A percentile compares a stretch with the other conserved stretches of the same genome.
phyloP scores from a whole-genome alignment of 2,888 invertebrate genomes.

The Lamellibrachia columna region DNA sequence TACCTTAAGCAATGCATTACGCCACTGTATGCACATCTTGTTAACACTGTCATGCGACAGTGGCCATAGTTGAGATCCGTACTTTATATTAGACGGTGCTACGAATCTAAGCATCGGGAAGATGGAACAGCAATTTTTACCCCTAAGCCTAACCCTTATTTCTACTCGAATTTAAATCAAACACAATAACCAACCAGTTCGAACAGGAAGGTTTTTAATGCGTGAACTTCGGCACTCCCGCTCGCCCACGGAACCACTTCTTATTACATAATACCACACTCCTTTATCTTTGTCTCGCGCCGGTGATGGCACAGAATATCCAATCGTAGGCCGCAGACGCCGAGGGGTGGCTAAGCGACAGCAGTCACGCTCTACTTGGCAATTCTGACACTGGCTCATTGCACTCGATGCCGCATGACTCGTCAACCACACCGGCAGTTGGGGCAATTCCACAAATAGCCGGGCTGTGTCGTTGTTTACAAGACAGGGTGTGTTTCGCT shows the following conservation, averaged over 20 bases:
- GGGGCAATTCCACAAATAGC: background rate
- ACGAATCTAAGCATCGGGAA: too few species aligned
- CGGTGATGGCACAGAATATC: background rate
- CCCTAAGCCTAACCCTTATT: too few species aligned
- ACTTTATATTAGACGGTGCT: too few species aligned
- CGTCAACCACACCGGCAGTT: background rate
- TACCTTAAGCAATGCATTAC: too few species aligned
- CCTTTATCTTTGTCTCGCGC: background rate
- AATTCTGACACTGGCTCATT: background rate
- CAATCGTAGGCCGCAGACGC: background rate
- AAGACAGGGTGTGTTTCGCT: background rate
- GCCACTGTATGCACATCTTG: too few species aligned
- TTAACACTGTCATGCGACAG: too few species aligned
- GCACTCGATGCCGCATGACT: background rate
- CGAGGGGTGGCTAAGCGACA: background rate
- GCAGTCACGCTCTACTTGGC: background rate
- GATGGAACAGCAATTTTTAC: too few species aligned
- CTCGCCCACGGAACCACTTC: background rate
- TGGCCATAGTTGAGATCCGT: too few species aligned
- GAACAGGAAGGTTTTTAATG: too few species aligned
- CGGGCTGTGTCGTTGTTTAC: background rate
- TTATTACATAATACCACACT: background rate
- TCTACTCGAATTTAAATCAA: too few species aligned
- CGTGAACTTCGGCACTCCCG: too few species aligned
- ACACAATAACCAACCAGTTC: too few species aligned